phyloP scores from a whole-genome alignment of 2,888 invertebrate genomes.

The Mythimna ferrago region DNA sequence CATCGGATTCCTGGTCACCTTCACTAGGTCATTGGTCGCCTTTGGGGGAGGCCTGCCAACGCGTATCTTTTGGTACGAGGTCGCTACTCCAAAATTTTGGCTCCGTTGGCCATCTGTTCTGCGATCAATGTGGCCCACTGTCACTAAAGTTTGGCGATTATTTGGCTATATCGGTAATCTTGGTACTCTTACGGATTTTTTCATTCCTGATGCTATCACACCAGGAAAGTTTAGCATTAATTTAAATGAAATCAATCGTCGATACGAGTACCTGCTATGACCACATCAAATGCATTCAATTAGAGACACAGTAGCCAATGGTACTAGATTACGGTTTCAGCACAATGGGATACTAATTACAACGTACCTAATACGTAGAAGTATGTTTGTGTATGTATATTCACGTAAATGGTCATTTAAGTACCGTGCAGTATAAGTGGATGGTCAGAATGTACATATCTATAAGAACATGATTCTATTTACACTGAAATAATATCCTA shows the following conservation, averaged over 20 bases:
- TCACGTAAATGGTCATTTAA: conserved; percentile 13
- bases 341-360: conserved; percentile 18
- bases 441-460: background rate
- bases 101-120: too few species aligned
- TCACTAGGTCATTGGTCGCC: too few species aligned
- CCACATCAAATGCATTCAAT: conserved; percentile 5
- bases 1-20: too few species aligned
- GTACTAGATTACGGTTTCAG: background rate
- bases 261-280: background rate
- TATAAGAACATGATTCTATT: background rate
- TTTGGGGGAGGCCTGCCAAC: too few species aligned
- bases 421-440: background rate
- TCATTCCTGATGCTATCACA: too few species aligned
- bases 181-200: too few species aligned
- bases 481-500: background rate
- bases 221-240: too few species aligned
- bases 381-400: background rate
- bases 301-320: background rate
- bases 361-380: background rate
- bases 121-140: too few species aligned
- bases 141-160: too few species aligned
- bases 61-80: too few species aligned
- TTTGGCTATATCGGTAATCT: too few species aligned
- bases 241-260: background rate
- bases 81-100: too few species aligned